Base-by-base conservation (phyloP, 2,797 vertebrate species). In the Sebastes alutus region DNA sequence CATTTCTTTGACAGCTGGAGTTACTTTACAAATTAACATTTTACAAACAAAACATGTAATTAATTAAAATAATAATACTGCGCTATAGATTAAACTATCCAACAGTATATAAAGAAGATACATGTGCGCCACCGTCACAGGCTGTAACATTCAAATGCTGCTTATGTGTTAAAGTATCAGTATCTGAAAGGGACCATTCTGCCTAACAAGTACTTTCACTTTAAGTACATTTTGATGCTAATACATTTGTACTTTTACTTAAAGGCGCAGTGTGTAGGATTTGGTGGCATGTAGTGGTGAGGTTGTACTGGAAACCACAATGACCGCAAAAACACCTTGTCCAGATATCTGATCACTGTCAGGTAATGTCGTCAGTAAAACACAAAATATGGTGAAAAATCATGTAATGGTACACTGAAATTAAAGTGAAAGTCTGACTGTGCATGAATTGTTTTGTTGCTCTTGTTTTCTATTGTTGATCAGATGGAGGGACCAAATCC, bases 381-480 rank as follows among this genome's bases (percentile, higher is more conserved):
- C 46, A 49, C 46, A 20, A 49, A 49, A 49, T 20, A 49, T 52
- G 49, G 8, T 52, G 20, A 52, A 52, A 52, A 52, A 9, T 52
- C 20, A 20, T n/a, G 7, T 52, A 52, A n/a, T 52, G 49, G 9
- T 22, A 52, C 16, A n/a, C 49, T 52, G 49, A 52, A n/a, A 52
- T 52, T 52, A n/a, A 49, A 52, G 49, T n/a, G 14, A 52, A 63
- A 56, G 33, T 25, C 30, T 25, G 42, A 72, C 20, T 52, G 46
- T 7, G 16, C 27, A 2, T 58, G 27, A 38, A 27, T 60, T 66
- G 16, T 63, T 77, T 58, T 71, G 71, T 77, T 52, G 58, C 33
- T 35, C 49, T 74, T n/a, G 3, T 82, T 60, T 79, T 29, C 58
- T 70, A 80, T 67, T 56, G 32, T 25, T 49, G 46, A 49, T 49